Evolutionary conservation across 2,797 vertebrate genomes (phyloP).

Genomic region (Eidolon dupreanum): DNA sequence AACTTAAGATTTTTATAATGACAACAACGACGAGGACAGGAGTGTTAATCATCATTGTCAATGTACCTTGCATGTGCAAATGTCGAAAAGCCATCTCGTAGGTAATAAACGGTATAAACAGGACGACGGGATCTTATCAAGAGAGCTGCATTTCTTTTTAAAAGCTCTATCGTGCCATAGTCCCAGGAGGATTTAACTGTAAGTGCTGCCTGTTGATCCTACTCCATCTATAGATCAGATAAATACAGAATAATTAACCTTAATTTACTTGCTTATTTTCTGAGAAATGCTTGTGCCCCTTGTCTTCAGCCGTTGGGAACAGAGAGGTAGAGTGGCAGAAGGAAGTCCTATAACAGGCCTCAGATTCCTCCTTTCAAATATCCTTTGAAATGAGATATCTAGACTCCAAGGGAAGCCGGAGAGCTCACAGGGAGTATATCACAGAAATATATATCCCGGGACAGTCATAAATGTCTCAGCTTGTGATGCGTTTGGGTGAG

Average conservation of each 20-base stretch:
- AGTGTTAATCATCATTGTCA: not conserved
- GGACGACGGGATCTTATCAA: not conserved
- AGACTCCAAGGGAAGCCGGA: conserved; percentile 9
- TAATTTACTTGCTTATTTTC: not conserved
- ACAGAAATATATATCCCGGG: conserved; percentile 39
- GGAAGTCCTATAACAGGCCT: not conserved
- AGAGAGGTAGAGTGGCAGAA: not conserved
- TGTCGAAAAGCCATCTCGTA: not conserved
- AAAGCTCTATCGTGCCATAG: not conserved
- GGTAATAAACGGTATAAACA: not conserved
- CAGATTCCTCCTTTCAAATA: not conserved
- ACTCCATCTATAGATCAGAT: not conserved
- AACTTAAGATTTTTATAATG: not conserved
- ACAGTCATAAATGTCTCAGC: conserved; percentile 65
- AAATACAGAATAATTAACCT: not conserved
- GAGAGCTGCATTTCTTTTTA: not conserved
- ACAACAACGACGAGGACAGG: not conserved
- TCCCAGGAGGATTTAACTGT: not conserved
- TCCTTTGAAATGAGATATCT: conserved; percentile 26
- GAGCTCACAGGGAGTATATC: conserved; percentile 19
- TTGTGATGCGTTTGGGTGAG: conserved; percentile 60
- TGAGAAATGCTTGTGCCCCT: not conserved
- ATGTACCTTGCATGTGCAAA: not conserved
- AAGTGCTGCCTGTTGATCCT: not conserved
- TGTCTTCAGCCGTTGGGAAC: not conserved